Evolutionary conservation across 2,888 invertebrate species (phyloP).

Genomic region (Agrotis ipsilon): DNA sequence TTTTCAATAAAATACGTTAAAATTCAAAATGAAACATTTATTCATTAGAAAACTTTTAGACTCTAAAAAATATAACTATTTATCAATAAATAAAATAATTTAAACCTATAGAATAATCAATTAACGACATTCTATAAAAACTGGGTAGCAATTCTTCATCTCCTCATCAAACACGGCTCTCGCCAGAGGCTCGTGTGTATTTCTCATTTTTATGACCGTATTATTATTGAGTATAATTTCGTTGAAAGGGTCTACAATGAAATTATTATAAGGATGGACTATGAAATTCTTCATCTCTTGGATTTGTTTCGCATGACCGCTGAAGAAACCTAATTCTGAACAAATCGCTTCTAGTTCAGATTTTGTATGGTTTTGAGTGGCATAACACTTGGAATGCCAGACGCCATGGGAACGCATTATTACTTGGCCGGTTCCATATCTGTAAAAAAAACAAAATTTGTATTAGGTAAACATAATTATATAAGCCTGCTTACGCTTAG

Average conservation of each 20-base stretch:
- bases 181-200: constrained; percentile 81
- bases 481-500: no score
- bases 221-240: constrained; percentile 83
- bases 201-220: constrained; percentile 82
- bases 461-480: no score
- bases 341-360: constrained; percentile 92
- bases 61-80: background rate
- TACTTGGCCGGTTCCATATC: constrained; percentile 92
- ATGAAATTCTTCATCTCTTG: constrained; percentile 68
- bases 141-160: constrained; percentile 82
- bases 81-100: constrained; percentile 59
- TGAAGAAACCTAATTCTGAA: constrained; percentile 91
- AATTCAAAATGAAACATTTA: constrained; percentile 30
- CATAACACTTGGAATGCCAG: constrained; percentile 94
- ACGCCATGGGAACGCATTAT: constrained; percentile 92
- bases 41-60: constrained; percentile 24
- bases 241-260: constrained; percentile 80
- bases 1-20: background rate
- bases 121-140: constrained; percentile 88
- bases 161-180: constrained; percentile 74
- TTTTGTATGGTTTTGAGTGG: constrained; percentile 88
- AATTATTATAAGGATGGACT: constrained; percentile 75
- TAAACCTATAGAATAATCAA: constrained; percentile 15
- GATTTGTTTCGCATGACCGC: constrained; percentile 88
- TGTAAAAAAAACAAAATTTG: constrained; percentile 66